Evolutionary conservation across 2,888 invertebrate genomes (phyloP).

Genomic region (Cecidostiba fungosa): DNA sequence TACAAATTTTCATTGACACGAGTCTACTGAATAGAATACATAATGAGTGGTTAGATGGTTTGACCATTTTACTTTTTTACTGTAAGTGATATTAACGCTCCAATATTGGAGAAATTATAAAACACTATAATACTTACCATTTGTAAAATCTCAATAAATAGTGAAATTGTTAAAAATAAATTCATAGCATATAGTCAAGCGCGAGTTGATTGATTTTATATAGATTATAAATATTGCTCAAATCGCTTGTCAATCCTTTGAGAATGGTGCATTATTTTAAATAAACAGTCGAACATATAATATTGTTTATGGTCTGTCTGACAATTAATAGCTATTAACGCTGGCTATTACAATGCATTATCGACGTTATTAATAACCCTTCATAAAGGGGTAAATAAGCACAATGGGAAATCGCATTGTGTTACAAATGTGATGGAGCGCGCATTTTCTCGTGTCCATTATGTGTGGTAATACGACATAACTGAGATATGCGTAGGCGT

Average conservation of each 20-base stretch:
- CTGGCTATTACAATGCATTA: slow-evolving; percentile 17
- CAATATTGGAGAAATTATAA: too few species aligned
- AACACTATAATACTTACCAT: too few species aligned
- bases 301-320: neutral
- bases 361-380: slow-evolving; percentile 49
- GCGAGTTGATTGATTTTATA: neutral
- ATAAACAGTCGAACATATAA: neutral
- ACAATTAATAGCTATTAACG: slow-evolving; percentile 25
- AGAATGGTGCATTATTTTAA: neutral
- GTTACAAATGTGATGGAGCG: slow-evolving; percentile 26
- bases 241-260: neutral
- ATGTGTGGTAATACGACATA: slow-evolving; percentile 37
- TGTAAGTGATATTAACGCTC: neutral
- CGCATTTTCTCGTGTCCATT: slow-evolving; percentile 30
- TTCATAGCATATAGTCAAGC: neutral
- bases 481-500: slow-evolving; percentile 51
- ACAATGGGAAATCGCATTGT: slow-evolving; percentile 50
- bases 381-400: slow-evolving; percentile 29
- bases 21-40: neutral
- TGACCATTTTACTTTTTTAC: neutral
- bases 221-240: neutral
- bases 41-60: neutral
- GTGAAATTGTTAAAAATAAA: neutral
- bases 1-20: neutral
- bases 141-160: too few species aligned